Evolutionary conservation across 1,140 invertebrate genomes (phyloP).

Genomic region (Danaus plexippus): DNA sequence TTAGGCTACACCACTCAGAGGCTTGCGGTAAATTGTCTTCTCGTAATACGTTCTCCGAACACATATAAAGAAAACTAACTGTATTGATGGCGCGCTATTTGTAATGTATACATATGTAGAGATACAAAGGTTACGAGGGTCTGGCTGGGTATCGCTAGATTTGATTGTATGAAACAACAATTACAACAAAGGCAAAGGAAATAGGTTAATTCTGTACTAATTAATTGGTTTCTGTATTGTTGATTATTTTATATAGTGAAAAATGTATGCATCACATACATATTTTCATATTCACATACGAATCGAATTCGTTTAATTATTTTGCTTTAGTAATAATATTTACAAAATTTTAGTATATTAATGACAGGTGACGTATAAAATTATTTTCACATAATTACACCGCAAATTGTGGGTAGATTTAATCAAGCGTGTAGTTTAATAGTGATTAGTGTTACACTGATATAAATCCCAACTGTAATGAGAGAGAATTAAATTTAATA

Average conservation of each 20-base stretch:
- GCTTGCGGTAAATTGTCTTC: constrained; percentile 30
- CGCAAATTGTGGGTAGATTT: constrained; percentile 8
- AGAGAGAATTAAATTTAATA: constrained; percentile 10
- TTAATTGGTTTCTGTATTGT: constrained; percentile 2
- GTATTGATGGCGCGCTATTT: constrained; percentile 35
- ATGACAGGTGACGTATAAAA: constrained; percentile 8
- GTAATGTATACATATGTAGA: constrained; percentile 19
- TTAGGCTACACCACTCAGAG: constrained; percentile 5
- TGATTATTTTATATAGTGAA: too few relatives aligned
- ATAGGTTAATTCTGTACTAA: constrained; percentile 3
- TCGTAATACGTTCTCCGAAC: constrained; percentile 26
- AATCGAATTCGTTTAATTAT: too few relatives aligned
- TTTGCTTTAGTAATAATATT: constrained; percentile 3
- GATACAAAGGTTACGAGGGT: constrained; percentile 4
- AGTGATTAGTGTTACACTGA: constrained; percentile 8
- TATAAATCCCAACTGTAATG: background rate
- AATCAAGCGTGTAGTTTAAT: constrained; percentile 10
- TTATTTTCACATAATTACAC: constrained; percentile 12
- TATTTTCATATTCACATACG: too few relatives aligned
- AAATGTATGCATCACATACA: too few relatives aligned
- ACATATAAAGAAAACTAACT: constrained; percentile 30
- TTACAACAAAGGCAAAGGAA: too few relatives aligned
- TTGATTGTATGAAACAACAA: too few relatives aligned
- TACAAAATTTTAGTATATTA: constrained; percentile 9
- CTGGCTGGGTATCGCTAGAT: constrained; percentile 5